Base-by-base conservation (phyloP, 2,888 invertebrate species). In the Ommatoiulus sabulosus region DNA sequence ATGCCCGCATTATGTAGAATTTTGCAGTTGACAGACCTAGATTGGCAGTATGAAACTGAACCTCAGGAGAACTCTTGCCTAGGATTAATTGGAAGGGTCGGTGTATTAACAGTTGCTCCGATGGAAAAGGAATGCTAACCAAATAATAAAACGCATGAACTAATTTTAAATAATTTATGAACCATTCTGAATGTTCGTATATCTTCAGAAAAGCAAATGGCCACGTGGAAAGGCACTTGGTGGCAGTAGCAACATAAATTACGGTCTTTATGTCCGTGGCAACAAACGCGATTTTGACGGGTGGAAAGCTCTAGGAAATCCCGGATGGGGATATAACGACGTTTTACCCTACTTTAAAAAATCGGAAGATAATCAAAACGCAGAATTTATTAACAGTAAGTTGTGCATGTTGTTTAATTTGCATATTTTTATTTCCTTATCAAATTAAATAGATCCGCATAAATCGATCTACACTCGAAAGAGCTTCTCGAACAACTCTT, bases 251-350 rank as follows among this genome's bases (percentile, higher is more conserved):
- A 92, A 93, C 5, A 91, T 93, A 10, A 93, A 93, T 90, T 93
- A 93, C 89, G 93, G 93, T 93, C 92, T 91, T 4, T 93, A 93
- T 90, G 92, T 93, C n/a, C 91, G 93, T 85, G 93, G 93, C 0
- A 92, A 93, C 90, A 92, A 92, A 44, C 90, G 89, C 63, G 93
- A 93, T 91, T 93, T 93, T 90, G 93, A 93, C 90, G 90, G 92
- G 4, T 93, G 93, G 93, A 92, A 92, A 87, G 90, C 89, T 44
- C 91, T 92, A 88, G 93, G 93, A 4, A 93, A 93, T 8, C 89
- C 90, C 7, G 92, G 92, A 1, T 93, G 93, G 93, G 92, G 92
- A 2, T 93, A 93, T 91, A 92, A 92, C 0, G 92, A 93, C 72
- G 93, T 93, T 84, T 91, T 93, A 44, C 93, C 93, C 1, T 93